Base-by-base conservation (phyloP, 2,888 invertebrate species). In the Drosophila aldrichi region DNA sequence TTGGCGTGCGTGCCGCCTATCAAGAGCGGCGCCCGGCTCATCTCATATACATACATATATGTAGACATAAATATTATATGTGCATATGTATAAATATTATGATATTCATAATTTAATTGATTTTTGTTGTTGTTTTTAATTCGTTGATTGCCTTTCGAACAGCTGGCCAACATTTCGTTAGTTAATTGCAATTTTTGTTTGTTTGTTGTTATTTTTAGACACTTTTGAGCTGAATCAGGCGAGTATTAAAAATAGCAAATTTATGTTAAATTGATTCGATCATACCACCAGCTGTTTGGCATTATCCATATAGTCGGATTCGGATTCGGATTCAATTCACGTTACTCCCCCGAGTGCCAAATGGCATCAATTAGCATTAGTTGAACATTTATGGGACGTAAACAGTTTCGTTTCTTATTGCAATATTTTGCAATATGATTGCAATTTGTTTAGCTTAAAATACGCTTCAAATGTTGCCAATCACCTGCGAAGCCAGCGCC, bases 61-160 rank as follows among this genome's bases (percentile, higher is more conserved):
- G 18, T 32, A 18, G 12, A 14, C 14, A 49, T 18, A 12, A 32
- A 18, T 49, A 49, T 38, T 38, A 16, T 25, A 52, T 48, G 2
- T 6, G 2, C 29, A 29, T 7, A 29, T 10, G 32, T 44, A 56
- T 69, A 54, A 57, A 70, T 72, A 81, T 83, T 81, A 51, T 62
- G 59, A 74, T 79, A 83, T 83, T 86, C 71, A 81, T 81, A 77
- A 81, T 79, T 81, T 79, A 83, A 83, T 83, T 87, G 84, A 83
- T 87, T 86, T 70, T 69, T 51, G 66, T 87, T 86, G 67, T 69
- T 48, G 66, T 69, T 70, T 62, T 61, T 66, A 82, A 83, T 80
- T 72, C 77, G 69, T 71, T 68, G 72, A 79, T 83, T 81, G 72
- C 44, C 81, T 83, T 70, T 46, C 20, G 64, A 77, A 64, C 84